These are phyloP conservation scores for Entomobrya multifasciata DNA, from an alignment of 2,888 invertebrate genomes.

Conservation along the genomic window DNA sequence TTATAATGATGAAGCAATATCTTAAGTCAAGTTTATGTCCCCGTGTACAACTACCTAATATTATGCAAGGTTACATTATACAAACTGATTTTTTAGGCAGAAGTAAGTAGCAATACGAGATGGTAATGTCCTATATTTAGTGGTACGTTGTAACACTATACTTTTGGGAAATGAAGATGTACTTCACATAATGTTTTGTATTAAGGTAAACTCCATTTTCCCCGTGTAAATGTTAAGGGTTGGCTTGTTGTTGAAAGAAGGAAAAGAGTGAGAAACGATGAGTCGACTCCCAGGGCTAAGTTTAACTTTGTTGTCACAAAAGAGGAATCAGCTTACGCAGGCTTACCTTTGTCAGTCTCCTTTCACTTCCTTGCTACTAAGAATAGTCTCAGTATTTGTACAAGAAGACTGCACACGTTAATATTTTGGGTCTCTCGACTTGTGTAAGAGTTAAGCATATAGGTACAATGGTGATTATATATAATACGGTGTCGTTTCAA, in stretches of 20 bases:
- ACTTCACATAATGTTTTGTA: constrained; percentile 6
- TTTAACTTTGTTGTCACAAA: constrained; percentile 59
- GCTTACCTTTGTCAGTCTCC: constrained; percentile 47
- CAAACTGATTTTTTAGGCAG: not conserved
- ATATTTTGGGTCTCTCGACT: too few relatives aligned
- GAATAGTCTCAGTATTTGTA: not conserved
- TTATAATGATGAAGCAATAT: constrained; percentile 1
- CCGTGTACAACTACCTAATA: not conserved
- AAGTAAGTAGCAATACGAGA: not conserved
- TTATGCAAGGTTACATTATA: constrained; percentile 37
- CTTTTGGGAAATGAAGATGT: constrained; percentile 9
- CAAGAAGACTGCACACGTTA: not conserved
- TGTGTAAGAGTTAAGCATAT: too few relatives aligned
- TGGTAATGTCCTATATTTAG: constrained; percentile 26
- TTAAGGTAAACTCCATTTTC: constrained; percentile 1
- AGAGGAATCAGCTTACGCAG: constrained; percentile 69
- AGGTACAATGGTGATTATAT: constrained; percentile 1
- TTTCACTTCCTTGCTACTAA: not conserved
- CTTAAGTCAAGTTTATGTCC: not conserved
- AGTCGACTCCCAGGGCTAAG: constrained; percentile 55
- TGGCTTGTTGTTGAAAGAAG: too few relatives aligned
- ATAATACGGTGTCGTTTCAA: constrained; percentile 36
- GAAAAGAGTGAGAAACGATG: not conserved
- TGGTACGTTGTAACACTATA: not conserved
- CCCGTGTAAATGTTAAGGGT: too few relatives aligned